Base-by-base conservation (phyloP, 2,113 vertebrate species). In the Dromaius novaehollandiae region DNA sequence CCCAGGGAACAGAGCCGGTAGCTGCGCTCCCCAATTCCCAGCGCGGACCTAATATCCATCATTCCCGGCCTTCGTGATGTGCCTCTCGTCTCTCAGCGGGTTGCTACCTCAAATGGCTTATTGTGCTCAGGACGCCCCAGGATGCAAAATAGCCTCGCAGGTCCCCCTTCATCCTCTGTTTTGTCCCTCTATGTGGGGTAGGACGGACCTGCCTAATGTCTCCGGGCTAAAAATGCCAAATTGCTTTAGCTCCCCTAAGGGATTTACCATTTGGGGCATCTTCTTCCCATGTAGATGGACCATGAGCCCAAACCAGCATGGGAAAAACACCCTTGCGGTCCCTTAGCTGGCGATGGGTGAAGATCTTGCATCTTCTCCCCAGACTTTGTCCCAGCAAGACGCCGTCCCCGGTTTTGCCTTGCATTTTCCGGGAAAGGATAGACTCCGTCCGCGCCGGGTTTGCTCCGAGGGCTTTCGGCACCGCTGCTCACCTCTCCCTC, bases 141-240 rank as follows among this genome's bases (percentile, higher is more conserved):
- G 13, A 16, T 38, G 55, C 63, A 19, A 50, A 55, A 8, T 5
- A 63, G 2, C 28, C 25, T 58, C 4, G 2, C 34, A 46, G n/a
- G 61, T 34, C 50, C n/a, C 38, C 48, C n/a, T 58, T n/a, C 40
- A 8, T 10, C 26, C 14, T 11, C 8, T 0, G 2, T 0, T 1
- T n/a, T 25, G 7, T 8, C 60, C 85, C 56, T 55, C 71, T 40
- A 1, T 0, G 3, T 0, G 36, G 60, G 55, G 46, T 50, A 34
- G 46, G 66, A 34, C 44, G 34, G 44, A 46, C 21, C 32, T n/a
- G 32, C 32, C 68, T 70, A n/a, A 71, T 36, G 46, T n/a, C 24
- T 14, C 68, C 24, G 14, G 32, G 9, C 68, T 18, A 16, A n/a
- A 50, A 71, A 71, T 16, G 46, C 68, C 48, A 34, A 71, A 50